Evolutionary conservation across 2,113 vertebrate genomes (phyloP), one percentile per base, ranked within the genome.

Genomic region (Ariopsis seemanni): DNA sequence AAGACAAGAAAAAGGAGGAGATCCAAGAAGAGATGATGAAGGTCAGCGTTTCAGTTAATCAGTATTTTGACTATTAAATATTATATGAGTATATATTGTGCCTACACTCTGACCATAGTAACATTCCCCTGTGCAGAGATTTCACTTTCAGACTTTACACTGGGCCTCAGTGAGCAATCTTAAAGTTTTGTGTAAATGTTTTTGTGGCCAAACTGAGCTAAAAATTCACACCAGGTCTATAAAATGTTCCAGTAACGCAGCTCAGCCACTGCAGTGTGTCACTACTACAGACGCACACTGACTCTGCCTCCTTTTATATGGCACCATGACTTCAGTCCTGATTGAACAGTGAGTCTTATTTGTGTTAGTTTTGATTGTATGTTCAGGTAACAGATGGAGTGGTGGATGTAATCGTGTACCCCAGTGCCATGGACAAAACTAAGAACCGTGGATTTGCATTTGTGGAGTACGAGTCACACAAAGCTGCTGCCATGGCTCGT

Each of bases 361-460:
- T 52, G 82, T 62, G 34, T 65, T 82, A 20, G 52, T 34, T 82
- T 27, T 17, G 86, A 52, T 58, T 55, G 17, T 78, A 4, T 62
- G 5, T 60, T 20, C 80, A 95, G 95, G 94, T 98, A 91, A 98
- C 98, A 0, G 96, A 99, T 85, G 97, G 97, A 14, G 98, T 99
- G 89, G 94, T 97, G 87, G 97, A 99, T 89, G 97, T 99, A 74
- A 99, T 98, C 85, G 96, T 99, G 63, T 97, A 97, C 91, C 97
- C 97, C 75, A 98, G 96, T 92, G 95, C 96, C 81, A 92, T 93
- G 3, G 98, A 99, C 83, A 97, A 97, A 92, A 96, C 92, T 87
- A 97, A 95, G 90, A 99, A 99, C 92, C 95, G 98, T 89, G 98
- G 98, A 60, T 99, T 99, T 85, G 97, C 98, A 17, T 99, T 99